Evolutionary conservation across 2,888 invertebrate genomes (phyloP), one percentile per base, ranked within the genome.

Genomic region (Polydrusus tereticollis): DNA sequence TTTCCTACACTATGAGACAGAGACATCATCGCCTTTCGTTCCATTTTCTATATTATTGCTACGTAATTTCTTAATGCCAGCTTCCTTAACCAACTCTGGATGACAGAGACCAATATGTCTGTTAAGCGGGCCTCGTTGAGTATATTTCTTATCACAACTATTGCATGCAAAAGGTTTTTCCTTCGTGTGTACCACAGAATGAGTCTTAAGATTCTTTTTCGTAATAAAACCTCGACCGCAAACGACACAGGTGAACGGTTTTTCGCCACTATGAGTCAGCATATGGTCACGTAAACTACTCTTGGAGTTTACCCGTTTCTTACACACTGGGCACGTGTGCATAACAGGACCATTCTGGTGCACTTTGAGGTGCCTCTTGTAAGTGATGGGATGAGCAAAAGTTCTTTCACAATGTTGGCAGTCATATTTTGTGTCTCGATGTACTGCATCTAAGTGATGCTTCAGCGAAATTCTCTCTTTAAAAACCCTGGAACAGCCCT

Each of bases 251-350:
- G 57, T 43, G 52, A 62, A 76, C 7, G 75, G 75, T 62, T 69
- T 65, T 50, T 74, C 77, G 4, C 75, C 76, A 16, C 69, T 77
- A 43, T 76, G 77, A 8, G 55, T 58, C 14, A 68, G 65, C 59
- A 67, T 66, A n/a, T n/a, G n/a, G n/a, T n/a, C n/a, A n/a, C n/a
- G n/a, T 14, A 69, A 72, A 59, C 59, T 43, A 10, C 38, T 21
- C 16, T 36, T 38, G 26, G 33, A 29, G 6, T 67, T 59, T 16
- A 77, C 18, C 14, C 36, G 81, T 72, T 86, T 86, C 77, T 86
- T 85, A 60, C 85, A 84, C 43, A 84, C 82, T 74, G 85, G 84
- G 68, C 86, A 86, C 21, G 84, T n/a, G 52, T 59, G 55, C 6
- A 12, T 23, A 29, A 14, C 7, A 20, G 18, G 6, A 14, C 16